These are phyloP conservation scores for Nicator chloris DNA, from an alignment of 2,113 vertebrate species.

Conservation along the genomic window DNA sequence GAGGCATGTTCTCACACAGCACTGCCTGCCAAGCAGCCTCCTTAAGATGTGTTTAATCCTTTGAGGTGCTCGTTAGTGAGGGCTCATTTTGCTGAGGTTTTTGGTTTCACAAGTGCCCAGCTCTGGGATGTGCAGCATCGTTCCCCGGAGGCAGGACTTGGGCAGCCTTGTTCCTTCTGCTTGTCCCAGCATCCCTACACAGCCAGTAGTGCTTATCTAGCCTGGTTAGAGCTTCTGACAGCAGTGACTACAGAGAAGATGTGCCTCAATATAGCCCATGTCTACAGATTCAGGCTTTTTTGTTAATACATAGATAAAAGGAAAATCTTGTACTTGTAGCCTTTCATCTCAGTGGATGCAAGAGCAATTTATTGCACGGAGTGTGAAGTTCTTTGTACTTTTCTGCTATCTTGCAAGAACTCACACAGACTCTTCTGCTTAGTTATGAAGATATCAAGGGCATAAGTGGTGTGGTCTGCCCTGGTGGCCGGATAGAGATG, in stretches of 20 bases:
- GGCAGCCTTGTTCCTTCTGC: neutral
- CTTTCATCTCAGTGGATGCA: constrained; percentile 51
- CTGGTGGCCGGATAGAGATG: neutral
- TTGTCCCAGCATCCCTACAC: neutral
- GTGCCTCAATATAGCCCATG: neutral
- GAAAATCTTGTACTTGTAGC: constrained; percentile 50
- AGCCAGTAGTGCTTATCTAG: neutral
- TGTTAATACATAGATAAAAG: constrained; percentile 62
- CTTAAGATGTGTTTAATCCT: neutral
- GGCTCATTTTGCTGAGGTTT: neutral
- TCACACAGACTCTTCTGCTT: constrained; percentile 32
- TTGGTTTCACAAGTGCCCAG: neutral
- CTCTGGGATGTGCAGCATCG: neutral
- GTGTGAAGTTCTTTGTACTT: constrained; percentile 44
- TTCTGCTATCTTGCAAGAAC: constrained; percentile 54
- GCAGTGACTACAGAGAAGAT: neutral
- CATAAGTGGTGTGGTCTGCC: neutral
- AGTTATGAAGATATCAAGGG: constrained; percentile 20
- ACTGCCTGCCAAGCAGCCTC: neutral
- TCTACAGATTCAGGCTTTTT: constrained; percentile 32
- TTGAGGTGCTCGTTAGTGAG: constrained; percentile 24
- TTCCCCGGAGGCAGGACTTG: neutral
- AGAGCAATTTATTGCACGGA: constrained; percentile 25
- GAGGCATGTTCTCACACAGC: neutral
- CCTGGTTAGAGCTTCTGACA: constrained; percentile 19